phyloP scores from a whole-genome alignment of 1,140 invertebrate genomes.

The Bilobella aurantiaca region DNA sequence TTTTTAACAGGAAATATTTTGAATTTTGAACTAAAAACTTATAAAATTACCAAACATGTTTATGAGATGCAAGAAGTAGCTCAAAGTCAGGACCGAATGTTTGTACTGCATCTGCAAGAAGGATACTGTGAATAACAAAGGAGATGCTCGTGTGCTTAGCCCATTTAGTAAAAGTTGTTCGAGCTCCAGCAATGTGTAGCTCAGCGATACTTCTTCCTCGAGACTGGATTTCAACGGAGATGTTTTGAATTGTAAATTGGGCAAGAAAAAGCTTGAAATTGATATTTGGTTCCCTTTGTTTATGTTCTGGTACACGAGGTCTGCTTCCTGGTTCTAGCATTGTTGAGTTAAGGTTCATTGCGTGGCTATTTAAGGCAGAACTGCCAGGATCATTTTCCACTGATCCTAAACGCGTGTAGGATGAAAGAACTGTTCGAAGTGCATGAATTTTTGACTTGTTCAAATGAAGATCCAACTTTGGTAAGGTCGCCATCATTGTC shows the following conservation, averaged over 20 bases:
- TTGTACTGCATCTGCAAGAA: conserved; percentile 87
- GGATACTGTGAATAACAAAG: conserved; percentile 78
- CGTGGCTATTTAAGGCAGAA: no score
- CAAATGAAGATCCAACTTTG: conserved; percentile 74
- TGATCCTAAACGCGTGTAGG: conserved; percentile 16
- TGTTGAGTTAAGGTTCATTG: no score
- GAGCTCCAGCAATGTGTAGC: conserved; percentile 73
- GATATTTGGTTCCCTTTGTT: no score
- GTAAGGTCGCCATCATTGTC: conserved; percentile 70
- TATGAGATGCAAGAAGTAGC: conserved; percentile 82
- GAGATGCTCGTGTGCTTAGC: conserved; percentile 60
- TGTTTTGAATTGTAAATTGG: conserved; percentile 31
- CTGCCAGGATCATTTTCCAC: no score
- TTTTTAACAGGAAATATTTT: no score
- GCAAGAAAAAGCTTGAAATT: conserved; percentile 62
- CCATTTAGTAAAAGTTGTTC: conserved; percentile 59
- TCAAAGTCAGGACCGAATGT: conserved; percentile 92
- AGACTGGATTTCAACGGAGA: conserved; percentile 47
- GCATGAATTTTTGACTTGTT: conserved; percentile 75
- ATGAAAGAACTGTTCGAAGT: conserved; percentile 44
- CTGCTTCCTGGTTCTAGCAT: no score
- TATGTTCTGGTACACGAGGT: no score
- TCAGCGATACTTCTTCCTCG: conserved; percentile 75
- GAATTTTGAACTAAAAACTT: no score
- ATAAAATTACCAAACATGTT: conserved; percentile 65